These are phyloP conservation scores for Oscheius onirici DNA, from an alignment of 2,888 invertebrate species.

Conservation along the genomic window DNA sequence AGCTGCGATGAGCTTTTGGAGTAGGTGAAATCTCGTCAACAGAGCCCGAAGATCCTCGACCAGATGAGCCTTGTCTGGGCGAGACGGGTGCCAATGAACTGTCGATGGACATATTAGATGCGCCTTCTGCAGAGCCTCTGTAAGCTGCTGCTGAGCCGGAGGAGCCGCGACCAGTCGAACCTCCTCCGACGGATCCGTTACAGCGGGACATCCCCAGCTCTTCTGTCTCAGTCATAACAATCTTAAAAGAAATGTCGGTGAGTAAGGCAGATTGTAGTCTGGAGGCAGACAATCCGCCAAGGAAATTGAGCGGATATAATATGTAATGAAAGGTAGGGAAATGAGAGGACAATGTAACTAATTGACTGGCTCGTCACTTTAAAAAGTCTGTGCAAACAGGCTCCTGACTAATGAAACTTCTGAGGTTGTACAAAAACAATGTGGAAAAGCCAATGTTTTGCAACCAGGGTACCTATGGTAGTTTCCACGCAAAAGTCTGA, in stretches of 20 bases:
- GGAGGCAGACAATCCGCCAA: too few relatives aligned
- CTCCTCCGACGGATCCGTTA: slow-evolving; percentile 8
- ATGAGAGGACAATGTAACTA: too few relatives aligned
- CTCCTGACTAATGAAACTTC: too few relatives aligned
- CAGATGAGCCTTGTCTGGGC: slow-evolving; percentile 11
- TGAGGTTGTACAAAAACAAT: too few relatives aligned
- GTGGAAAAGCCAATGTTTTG: too few relatives aligned
- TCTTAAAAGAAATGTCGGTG: too few relatives aligned
- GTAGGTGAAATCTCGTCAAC: slow-evolving; percentile 10
- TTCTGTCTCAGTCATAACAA: slow-evolving; percentile 17
- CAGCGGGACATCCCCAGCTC: slow-evolving; percentile 20
- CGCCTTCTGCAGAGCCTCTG: slow-evolving; percentile 12
- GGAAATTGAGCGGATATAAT: neutral
- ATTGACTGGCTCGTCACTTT: too few relatives aligned
- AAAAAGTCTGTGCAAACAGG: too few relatives aligned
- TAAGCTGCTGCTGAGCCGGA: neutral
- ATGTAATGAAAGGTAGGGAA: neutral
- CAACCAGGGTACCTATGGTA: too few relatives aligned
- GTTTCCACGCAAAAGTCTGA: too few relatives aligned
- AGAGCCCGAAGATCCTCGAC: slow-evolving; percentile 17
- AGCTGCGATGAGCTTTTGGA: neutral
- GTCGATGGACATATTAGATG: neutral
- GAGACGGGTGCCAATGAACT: neutral
- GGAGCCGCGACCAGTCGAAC: slow-evolving; percentile 12
- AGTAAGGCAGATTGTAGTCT: too few relatives aligned